These are phyloP conservation scores for Eristalis pertinax DNA, from an alignment of 2,888 invertebrate species.

Conservation along the genomic window DNA sequence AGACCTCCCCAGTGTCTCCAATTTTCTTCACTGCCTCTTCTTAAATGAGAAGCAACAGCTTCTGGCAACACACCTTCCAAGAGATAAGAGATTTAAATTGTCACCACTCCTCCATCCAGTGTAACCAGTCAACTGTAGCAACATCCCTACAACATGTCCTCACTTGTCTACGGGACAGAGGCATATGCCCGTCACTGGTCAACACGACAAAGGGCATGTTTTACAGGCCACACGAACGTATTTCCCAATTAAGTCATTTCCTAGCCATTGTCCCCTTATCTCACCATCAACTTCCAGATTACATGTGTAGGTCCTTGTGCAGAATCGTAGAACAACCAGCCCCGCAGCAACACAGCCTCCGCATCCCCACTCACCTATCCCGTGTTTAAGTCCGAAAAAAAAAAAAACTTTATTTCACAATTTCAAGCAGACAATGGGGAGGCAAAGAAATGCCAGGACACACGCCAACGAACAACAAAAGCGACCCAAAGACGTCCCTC, in stretches of 20 bases:
- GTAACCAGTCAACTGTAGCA: neutral
- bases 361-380: too few relatives aligned
- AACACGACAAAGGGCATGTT: neutral
- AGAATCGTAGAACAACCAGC: neutral
- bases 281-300: neutral
- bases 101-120: neutral
- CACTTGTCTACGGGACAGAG: neutral
- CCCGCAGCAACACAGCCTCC: neutral
- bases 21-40: too few relatives aligned
- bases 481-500: slow-evolving; percentile 7
- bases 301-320: neutral
- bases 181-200: neutral
- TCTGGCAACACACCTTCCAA: too few relatives aligned
- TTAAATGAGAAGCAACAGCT: too few relatives aligned
- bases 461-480: slow-evolving; percentile 10
- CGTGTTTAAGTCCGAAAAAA: too few relatives aligned
- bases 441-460: neutral
- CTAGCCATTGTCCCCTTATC: neutral
- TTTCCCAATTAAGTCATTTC: neutral
- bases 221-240: neutral
- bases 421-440: neutral
- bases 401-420: neutral
- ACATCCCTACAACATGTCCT: neutral
- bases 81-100: too few relatives aligned
- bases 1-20: too few relatives aligned